Conservation (phyloP, 2,797 vertebrate genomes). For the Artibeus jamaicensis region DNA sequence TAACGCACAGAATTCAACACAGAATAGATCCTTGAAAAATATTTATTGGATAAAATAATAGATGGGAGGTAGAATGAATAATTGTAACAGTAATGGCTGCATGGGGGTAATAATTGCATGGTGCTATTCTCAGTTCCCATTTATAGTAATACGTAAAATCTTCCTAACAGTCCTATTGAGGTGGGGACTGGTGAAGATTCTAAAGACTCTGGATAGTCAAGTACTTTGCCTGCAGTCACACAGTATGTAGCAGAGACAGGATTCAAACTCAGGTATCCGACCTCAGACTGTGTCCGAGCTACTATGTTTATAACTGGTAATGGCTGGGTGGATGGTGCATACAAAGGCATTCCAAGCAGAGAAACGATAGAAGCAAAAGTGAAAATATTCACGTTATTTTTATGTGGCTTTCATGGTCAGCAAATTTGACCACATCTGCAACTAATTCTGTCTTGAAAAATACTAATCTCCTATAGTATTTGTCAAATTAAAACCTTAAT, state of each 20-base stretch:
- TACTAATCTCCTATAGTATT: neutral
- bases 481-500: conserved; percentile 5
- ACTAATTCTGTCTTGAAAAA: conserved; percentile 1
- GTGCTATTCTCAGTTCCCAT: neutral
- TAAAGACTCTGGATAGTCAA: neutral
- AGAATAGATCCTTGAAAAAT: neutral
- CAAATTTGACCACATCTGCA: neutral
- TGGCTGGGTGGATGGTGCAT: neutral
- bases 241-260: neutral
- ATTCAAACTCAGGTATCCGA: neutral
- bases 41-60: neutral
- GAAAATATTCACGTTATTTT: conserved; percentile 25
- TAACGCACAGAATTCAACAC: neutral
- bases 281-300: neutral
- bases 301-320: no score
- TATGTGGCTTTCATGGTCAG: neutral
- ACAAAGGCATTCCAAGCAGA: neutral
- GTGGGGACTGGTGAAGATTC: neutral
- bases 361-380: neutral
- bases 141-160: neutral
- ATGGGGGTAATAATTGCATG: neutral
- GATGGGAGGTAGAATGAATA: neutral
- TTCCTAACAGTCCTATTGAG: neutral
- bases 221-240: neutral
- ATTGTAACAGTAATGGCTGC: neutral